Percentiles rank a stretch among this genome's conserved stretches.
Conservation (phyloP, 2,797 vertebrate genomes). For the Ciconia nigra region DNA sequence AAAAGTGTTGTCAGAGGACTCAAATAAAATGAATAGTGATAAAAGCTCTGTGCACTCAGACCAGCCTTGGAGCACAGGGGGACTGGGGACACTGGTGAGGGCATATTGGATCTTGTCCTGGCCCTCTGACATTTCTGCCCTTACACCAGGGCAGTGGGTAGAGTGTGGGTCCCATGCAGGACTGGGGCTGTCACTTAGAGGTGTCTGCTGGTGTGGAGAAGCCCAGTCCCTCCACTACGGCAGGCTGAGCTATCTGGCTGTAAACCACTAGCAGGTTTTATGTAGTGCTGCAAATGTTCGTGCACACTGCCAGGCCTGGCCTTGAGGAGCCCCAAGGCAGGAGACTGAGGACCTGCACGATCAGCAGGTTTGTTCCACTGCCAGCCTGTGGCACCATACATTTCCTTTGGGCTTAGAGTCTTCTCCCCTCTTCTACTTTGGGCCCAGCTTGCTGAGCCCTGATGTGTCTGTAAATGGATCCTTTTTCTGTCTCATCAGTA, state of each 20-base stretch:
- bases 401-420: background rate
- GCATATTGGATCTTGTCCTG: background rate
- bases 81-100: background rate
- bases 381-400: background rate
- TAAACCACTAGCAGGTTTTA: background rate
- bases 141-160: background rate
- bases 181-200: background rate
- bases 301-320: background rate
- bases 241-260: background rate
- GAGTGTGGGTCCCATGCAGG: background rate
- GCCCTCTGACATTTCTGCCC: background rate
- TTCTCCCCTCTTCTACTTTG: background rate
- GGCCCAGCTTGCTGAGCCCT: background rate
- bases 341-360: background rate
- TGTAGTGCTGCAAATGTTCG: background rate
- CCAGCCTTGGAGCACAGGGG: background rate
- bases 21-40: background rate
- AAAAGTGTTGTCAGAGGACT: background rate
- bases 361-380: background rate
- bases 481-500: background rate
- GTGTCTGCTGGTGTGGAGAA: background rate
- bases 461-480: background rate
- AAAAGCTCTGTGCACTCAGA: background rate
- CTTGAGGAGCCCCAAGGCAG: background rate
- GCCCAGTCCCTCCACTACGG: background rate